Conservation (phyloP, 2,797 vertebrate species). For the Spinibarbus caldwelli region DNA sequence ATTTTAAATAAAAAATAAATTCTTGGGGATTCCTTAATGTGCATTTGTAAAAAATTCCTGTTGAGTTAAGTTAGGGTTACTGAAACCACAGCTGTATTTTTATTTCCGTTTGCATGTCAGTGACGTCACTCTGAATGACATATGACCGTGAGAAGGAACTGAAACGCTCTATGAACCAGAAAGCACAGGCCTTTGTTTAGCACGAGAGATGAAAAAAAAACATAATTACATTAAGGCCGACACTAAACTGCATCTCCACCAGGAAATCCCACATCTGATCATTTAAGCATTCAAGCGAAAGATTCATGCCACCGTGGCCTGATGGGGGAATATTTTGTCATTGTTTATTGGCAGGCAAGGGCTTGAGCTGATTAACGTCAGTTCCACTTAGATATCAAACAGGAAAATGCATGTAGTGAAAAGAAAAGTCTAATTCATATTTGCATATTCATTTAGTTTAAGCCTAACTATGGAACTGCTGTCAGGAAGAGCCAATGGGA, state of each 20-base stretch:
- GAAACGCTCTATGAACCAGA: not conserved
- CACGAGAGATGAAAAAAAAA: not conserved
- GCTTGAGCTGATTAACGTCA: conserved; percentile 43
- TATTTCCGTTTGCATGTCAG: conserved; percentile 10
- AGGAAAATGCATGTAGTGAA: conserved; percentile 36
- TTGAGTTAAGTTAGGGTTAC: not conserved
- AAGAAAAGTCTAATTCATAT: conserved; percentile 47
- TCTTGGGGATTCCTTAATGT: not conserved
- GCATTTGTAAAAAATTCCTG: not conserved
- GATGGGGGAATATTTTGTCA: conserved; percentile 37
- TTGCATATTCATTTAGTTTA: conserved; percentile 57
- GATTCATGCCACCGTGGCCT: conserved; percentile 36
- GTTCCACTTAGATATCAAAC: conserved; percentile 54
- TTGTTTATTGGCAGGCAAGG: conserved; percentile 49
- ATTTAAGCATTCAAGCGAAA: conserved; percentile 49
- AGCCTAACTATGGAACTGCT: conserved; percentile 31
- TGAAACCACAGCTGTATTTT: not conserved
- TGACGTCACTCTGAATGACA: conserved; percentile 44
- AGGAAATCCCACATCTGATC: conserved; percentile 37
- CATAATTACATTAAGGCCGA: not conserved
- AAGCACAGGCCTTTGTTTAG: not conserved
- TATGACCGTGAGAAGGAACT: conserved; percentile 45
- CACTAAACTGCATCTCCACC: not conserved
- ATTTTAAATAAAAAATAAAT: not conserved
- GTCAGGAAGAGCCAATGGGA: conserved; percentile 29